These are phyloP conservation scores for Caenorhabditis angaria DNA, from an alignment of 2,888 invertebrate species.

Conservation along the genomic window DNA sequence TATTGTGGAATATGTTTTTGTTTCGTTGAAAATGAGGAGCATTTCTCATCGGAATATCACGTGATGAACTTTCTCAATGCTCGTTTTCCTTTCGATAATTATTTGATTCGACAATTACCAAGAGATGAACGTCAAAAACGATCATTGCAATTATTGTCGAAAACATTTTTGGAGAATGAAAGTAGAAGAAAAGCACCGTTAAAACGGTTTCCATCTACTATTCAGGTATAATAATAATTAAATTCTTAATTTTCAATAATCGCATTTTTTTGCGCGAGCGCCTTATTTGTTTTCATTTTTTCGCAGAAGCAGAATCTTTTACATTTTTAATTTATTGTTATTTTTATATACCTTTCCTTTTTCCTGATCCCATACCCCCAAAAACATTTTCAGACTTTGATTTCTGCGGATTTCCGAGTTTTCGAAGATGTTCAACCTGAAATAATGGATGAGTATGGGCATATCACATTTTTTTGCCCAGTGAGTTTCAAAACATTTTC, in stretches of 20 bases:
- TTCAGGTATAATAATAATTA: not conserved
- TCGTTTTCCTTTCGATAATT: conserved; percentile 11
- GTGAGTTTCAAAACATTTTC: not conserved
- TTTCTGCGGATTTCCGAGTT: not conserved
- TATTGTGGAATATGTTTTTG: conserved; percentile 12
- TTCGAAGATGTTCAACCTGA: conserved; percentile 12
- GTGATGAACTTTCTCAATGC: conserved; percentile 29
- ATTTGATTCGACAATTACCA: conserved; percentile 7
- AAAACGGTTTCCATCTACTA: not conserved
- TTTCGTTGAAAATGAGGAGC: conserved; percentile 25
- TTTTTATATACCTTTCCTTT: not conserved
- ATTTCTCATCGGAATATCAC: conserved; percentile 43
- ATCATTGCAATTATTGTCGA: conserved; percentile 4
- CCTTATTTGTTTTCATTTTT: not conserved
- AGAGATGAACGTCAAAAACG: conserved; percentile 9
- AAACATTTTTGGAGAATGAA: conserved; percentile 8
- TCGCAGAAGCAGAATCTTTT: not conserved
- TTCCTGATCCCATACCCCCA: not conserved
- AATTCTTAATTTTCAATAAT: not conserved
- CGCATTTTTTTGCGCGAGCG: not conserved
- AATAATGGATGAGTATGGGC: conserved; percentile 16
- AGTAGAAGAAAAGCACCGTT: not conserved
- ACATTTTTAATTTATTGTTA: not conserved
- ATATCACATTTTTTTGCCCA: conserved; percentile 18
- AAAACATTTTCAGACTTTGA: conserved; percentile 11